Evolutionary conservation across 2,888 invertebrate species (phyloP), one percentile per base, ranked within the genome.

Genomic region (Andrena bicolor): DNA sequence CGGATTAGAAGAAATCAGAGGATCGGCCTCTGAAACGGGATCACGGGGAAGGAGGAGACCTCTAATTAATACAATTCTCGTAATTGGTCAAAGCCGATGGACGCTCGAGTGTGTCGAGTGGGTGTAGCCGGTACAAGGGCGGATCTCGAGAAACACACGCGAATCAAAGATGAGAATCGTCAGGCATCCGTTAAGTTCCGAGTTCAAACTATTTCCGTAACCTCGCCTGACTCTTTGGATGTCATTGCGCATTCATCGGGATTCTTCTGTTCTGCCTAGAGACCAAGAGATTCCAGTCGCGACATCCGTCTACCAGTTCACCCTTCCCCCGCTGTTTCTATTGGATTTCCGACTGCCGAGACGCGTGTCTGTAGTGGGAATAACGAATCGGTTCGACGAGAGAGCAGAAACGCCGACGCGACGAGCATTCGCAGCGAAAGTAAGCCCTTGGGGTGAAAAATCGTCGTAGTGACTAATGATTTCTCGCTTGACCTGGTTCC

Each of bases 391-490:
- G 56, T 64, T n/a, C 13, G 16, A 61, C 63, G 61, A 58, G 66
- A 28, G 58, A 32, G 69, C 49, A 20, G 65, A 58, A 60, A 53
- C 13, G 20, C 26, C 13, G 32, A 20, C 56, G 20, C 48, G 74
- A 6, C 58, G 60, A 26, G 58, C 48, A 71, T 61, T 68, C 69
- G 48, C 73, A 60, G 65, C 53, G 81, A 79, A 81, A 81, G 69
- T 70, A 70, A 80, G 80, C 53, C 60, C 70, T 60, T 28, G 60
- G 60, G 51, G 68, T 81, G 70, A 74, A 80, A 75, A 70, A 74
- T 78, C 78, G 74, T 58, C 64, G 77, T 76, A 76, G 77, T 80
- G 71, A 86, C 84, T 86, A 86, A 88, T 83, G 80, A 87, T 88
- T 87, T 87, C 71, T 79, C 83, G 77, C 72, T 80, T 81, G 88